A percentile compares a stretch with the other conserved stretches of the same genome.
phyloP scores from a whole-genome alignment of 1,140 invertebrate species.

The Pseudomyrmex concolor region DNA sequence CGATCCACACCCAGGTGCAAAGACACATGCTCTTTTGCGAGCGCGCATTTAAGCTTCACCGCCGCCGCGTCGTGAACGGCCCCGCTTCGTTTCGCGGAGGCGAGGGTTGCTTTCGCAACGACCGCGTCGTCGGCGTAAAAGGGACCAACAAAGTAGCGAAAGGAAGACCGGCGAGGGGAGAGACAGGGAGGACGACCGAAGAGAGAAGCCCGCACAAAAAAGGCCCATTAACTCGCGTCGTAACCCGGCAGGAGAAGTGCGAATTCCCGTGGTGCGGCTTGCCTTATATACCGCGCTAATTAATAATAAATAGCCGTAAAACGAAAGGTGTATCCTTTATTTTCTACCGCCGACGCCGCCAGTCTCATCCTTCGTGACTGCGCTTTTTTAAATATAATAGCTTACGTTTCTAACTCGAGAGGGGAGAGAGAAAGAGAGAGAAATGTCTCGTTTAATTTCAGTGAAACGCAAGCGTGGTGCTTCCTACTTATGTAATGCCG shows the following conservation, averaged over 20 bases:
- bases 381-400: not conserved
- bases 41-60: not conserved
- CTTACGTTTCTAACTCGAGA: too few species aligned
- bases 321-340: conserved; percentile 52
- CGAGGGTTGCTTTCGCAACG: conserved; percentile 64
- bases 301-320: conserved; percentile 67
- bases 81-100: conserved; percentile 23
- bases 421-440: too few species aligned
- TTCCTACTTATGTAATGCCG: conserved; percentile 9
- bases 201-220: conserved; percentile 47
- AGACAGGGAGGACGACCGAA: not conserved
- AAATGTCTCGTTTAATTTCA: not conserved
- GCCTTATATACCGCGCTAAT: conserved; percentile 55
- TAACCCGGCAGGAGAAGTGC: conserved; percentile 43
- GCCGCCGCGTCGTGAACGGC: conserved; percentile 3
- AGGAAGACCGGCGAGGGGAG: not conserved
- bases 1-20: conserved; percentile 71
- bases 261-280: conserved; percentile 35
- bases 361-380: not conserved
- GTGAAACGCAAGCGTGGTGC: not conserved
- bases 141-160: conserved; percentile 25
- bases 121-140: conserved; percentile 23
- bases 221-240: conserved; percentile 56
- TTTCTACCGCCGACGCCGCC: conserved; percentile 12
- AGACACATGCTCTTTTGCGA: conserved; percentile 44